These are phyloP conservation scores for Griposia aprilina DNA, from an alignment of 2,888 invertebrate genomes.

Conservation along the genomic window DNA sequence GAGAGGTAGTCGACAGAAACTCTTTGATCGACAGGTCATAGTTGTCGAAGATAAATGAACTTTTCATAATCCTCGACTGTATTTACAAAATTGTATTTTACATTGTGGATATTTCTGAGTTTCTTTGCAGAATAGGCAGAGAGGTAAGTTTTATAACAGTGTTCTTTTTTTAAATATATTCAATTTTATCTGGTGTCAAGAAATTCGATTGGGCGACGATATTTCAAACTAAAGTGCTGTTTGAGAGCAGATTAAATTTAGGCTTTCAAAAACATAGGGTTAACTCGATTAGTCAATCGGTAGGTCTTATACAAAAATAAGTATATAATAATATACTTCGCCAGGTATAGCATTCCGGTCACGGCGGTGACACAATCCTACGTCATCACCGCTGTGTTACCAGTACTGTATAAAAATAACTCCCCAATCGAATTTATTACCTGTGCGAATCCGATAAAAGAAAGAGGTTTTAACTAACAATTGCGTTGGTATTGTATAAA, in stretches of 20 bases:
- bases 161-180: too few species aligned
- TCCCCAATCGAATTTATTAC: too few species aligned
- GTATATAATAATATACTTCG: too few species aligned
- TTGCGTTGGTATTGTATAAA: too few species aligned
- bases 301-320: neutral
- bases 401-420: too few species aligned
- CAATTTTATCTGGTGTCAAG: neutral
- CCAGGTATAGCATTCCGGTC: too few species aligned
- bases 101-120: neutral
- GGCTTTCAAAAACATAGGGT: neutral
- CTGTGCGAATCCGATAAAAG: too few species aligned
- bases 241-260: neutral
- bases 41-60: neutral
- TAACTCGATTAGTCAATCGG: neutral
- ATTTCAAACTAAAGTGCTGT: neutral
- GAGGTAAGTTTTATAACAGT: too few species aligned
- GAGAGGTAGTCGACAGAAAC: constrained; percentile 13
- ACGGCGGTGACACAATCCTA: too few species aligned
- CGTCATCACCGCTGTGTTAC: too few species aligned
- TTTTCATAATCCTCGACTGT: neutral
- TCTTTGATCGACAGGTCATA: constrained; percentile 33
- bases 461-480: too few species aligned
- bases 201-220: neutral
- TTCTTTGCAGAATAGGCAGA: neutral
- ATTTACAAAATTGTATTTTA: neutral